phyloP scores from a whole-genome alignment of 2,797 vertebrate genomes.

The Acipenser transmontanus region DNA sequence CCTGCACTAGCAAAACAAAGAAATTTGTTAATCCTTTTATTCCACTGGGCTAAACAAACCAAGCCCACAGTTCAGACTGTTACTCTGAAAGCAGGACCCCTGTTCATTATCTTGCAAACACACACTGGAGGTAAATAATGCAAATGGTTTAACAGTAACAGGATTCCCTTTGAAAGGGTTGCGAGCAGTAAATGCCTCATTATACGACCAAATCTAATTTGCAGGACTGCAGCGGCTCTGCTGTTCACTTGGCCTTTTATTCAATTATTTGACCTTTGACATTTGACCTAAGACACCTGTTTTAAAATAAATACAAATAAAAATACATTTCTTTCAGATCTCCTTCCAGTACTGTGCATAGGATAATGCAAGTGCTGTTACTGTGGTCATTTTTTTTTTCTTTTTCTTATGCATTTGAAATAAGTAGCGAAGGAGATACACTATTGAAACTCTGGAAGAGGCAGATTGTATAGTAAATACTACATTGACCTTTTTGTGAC shows the following conservation, averaged over 20 bases:
- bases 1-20: background rate
- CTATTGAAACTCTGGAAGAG: no score
- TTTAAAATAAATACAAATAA: background rate
- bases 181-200: conserved; percentile 18
- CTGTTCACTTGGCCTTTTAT: background rate
- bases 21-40: conserved; percentile 11
- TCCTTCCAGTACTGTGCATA: no score
- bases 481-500: background rate
- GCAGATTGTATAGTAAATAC: background rate
- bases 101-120: conserved; percentile 30
- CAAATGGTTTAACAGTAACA: conserved; percentile 17
- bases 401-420: no score
- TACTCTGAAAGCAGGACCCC: conserved; percentile 4
- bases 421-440: no score
- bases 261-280: conserved; percentile 14
- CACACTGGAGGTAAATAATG: conserved; percentile 26
- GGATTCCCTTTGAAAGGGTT: conserved; percentile 7
- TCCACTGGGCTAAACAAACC: conserved; percentile 3
- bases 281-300: background rate
- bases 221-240: conserved; percentile 15
- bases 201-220: conserved; percentile 25
- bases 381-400: no score
- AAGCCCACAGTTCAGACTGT: background rate
- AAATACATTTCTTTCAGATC: no score
- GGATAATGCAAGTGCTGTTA: no score